These are phyloP conservation scores for Sebastes steindachneri DNA, from an alignment of 2,797 vertebrate genomes.

Conservation along the genomic window DNA sequence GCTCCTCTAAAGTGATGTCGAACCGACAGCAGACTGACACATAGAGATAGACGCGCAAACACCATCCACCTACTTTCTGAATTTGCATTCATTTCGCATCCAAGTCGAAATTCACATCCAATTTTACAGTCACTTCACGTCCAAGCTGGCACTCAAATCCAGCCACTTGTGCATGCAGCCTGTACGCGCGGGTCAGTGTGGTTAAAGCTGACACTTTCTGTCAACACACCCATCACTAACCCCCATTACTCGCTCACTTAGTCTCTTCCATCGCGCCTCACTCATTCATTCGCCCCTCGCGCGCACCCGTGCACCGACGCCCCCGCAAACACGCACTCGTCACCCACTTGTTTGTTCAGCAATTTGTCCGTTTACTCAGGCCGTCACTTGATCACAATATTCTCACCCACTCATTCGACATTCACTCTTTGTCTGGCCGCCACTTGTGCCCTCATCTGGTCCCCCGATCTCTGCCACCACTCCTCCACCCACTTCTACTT, in stretches of 20 bases:
- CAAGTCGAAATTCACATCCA: constrained; percentile 69
- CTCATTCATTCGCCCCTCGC: constrained; percentile 54
- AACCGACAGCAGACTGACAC: constrained; percentile 60
- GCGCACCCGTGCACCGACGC: not conserved
- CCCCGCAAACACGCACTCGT: constrained; percentile 33
- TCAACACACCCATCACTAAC: constrained; percentile 84
- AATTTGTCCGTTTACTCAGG: constrained; percentile 58
- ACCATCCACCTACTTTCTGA: constrained; percentile 66
- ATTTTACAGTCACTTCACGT: constrained; percentile 78
- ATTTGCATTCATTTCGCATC: constrained; percentile 78
- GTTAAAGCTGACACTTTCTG: constrained; percentile 84
- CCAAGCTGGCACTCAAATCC: constrained; percentile 76
- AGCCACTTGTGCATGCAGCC: constrained; percentile 80
- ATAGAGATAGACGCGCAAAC: constrained; percentile 63
- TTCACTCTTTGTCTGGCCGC: constrained; percentile 28
- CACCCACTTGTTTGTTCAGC: constrained; percentile 57
- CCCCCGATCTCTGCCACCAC: constrained; percentile 38
- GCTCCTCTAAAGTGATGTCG: constrained; percentile 50
- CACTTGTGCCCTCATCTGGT: constrained; percentile 54
- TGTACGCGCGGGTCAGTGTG: constrained; percentile 77
- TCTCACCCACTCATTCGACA: constrained; percentile 51
- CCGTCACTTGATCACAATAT: constrained; percentile 51
- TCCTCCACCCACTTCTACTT: constrained; percentile 37
- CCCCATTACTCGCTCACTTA: constrained; percentile 82
- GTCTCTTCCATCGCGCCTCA: constrained; percentile 65